Base-by-base conservation (phyloP, 2,113 vertebrate genomes). In the Polypterus senegalus region DNA sequence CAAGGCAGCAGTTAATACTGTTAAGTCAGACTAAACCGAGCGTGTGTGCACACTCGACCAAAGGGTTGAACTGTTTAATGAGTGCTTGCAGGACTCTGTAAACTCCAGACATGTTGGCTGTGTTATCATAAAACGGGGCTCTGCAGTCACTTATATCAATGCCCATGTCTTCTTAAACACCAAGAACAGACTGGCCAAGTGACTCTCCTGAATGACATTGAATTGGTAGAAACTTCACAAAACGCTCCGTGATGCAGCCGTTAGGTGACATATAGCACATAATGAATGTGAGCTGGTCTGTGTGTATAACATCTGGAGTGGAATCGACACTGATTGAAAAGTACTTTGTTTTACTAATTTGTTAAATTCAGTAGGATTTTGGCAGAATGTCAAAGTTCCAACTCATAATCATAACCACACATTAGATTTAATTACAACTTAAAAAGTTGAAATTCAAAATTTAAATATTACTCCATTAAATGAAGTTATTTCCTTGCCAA, bases 321-420 rank as follows among this genome's bases (percentile, higher is more conserved):
- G 57, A 64, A 47, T 64, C 46, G 45, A 64, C 62, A 59, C 49
- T 59, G 47, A 61, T 45, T 10, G 5, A 3, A 61, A 61, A 61
- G 43, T 1, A 53, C 43, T 61, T 51, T 3, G 60, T 44, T 43
- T 53, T 52, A 27, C 27, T 27, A 1, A 27, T 27, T 27, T 27
- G 27, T 27, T 27, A 27, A 27, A 27, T 27, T 27, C 27, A 27
- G 27, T 27, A 27, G 27, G 27, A 27, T 27, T 27, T 27, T 27
- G 27, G 1, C 27, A 27, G 27, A 27, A 27, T 27, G 27, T 27
- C 27, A 27, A 27, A 27, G 27, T 1, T 27, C 27, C 27, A 27
- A 27, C 27, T 27, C 27, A 27, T 27, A 27, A 27, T 27, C 27
- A 27, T 27, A 27, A 27, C 27, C 27, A 27, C 27, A 27, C 27